Evolutionary conservation across 35 echinoderm and acorn worm genomes (phyloP), one percentile per base, ranked within the genome.

Genomic region (Anneissia japonica): DNA sequence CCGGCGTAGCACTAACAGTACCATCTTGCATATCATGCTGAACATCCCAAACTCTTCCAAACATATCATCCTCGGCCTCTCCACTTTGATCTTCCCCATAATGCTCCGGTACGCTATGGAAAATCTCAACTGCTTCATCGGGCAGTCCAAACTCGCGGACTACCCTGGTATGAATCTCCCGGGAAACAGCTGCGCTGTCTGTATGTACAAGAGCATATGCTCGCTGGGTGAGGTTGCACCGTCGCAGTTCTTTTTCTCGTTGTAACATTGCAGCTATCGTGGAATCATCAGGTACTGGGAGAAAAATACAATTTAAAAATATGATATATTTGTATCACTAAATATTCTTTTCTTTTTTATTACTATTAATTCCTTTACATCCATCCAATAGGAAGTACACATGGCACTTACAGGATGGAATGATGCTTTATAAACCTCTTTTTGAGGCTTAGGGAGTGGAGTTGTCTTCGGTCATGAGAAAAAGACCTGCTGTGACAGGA

Each of bases 71-170:
- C 14, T 73, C 75, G 0, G 35, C 76, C 36, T 83, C 94, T 17
- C 87, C 79, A 31, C 83, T 74, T 32, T 84, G 79, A 21, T 79
- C 73, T 40, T 87, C 83, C 30, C 85, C 37, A 64, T 64, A 23
- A 23, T 84, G 79, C 38, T 85, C 87, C 7, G 89, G 78, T 0
- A 78, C 39, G 17, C 74, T 84, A n/a, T 93, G 86, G 87, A 99
- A 99, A 13, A 99, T 86, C 33, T 99, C 96, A 31, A 93, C 85
- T 0, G 96, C 91, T 76, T 99, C 96, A 45, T 99, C 96, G 1
- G 96, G 96, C 17, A 99, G 86, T 34, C 96, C 96, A 84, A 94
- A 99, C 46, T 99, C 96, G 34, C 96, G 46, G 17, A 99, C 96
- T 0, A 99, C 84, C 26, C 96, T 77, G 14, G 82, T 93, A 38